Base-by-base conservation (phyloP, 2,113 vertebrate genomes). In the Channa maculata region DNA sequence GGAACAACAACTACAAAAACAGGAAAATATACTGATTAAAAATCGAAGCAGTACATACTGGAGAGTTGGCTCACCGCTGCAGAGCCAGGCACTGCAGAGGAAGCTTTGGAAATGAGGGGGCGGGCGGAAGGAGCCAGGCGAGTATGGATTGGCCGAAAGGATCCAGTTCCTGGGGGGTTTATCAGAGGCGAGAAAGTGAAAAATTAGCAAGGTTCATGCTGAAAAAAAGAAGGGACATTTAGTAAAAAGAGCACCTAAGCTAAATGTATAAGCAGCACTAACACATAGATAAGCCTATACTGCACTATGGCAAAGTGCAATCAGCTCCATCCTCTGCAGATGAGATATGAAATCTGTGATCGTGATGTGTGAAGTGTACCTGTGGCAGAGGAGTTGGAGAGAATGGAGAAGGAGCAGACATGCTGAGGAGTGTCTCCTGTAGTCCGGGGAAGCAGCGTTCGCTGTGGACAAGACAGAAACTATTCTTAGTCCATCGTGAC, bases 391-490 rank as follows among this genome's bases (percentile, higher is more conserved):
- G 98, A 98, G 89, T 98, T 99, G 62, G 98, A 96, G 58, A 99
- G 92, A 84, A 99, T 97, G 85, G 97, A 99, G 84, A 99, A 97
- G 86, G 97, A 98, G 83, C 97, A 99, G 81, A 99, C 97, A 0
- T 97, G 98, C 60, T 97, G 98, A 53, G 97, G 94, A 2, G 97
- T 93, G 76, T 96, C 97, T 86, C 97, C 98, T 15, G 98, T 96
- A 0, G 97, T 98, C 64, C 97, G 92, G 9, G 98, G 98, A 3
- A 99, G 93, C 85, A 99, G 94, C 0, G 98, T 99, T 90, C 97
- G 94, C 98, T 99, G 78, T 55, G 70, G 67, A 84, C 0, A 6
- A 77, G 9, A 80, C 50, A 60, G 36, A 11, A 41, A 43, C 5
- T 36, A 10, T 12, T 38, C 51, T 45, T 34, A 13, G 8, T 1